Evolutionary conservation across 2,797 vertebrate species (phyloP), one percentile per base, ranked within the genome.

Genomic region (Bucorvus abyssinicus): DNA sequence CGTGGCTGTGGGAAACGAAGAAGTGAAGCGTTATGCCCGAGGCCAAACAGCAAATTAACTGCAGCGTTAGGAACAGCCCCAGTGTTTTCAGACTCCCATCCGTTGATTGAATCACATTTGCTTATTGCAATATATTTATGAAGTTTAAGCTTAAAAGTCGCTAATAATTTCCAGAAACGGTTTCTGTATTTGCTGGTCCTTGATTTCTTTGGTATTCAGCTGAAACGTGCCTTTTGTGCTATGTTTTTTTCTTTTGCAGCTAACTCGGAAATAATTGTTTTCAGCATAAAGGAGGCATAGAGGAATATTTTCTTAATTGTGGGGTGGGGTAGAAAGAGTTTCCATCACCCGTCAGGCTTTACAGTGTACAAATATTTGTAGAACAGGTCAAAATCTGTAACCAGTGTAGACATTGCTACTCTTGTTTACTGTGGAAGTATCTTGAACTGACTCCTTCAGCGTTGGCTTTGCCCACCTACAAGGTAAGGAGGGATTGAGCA

Each of bases 61-160:
- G 67, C 95, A 90, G 93, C 4, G 3, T 81, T 82, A 94, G 94
- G 91, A 95, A 82, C 89, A 89, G 74, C 79, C 81, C 75, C 87
- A 45, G 71, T n/a, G 89, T 76, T 90, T 89, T 93, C 84, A 79
- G 89, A 29, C 75, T 87, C 84, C 65, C 89, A 27, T 63, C 93
- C 19, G 16, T 86, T 56, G 91, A 82, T 29, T 69, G 83, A 94
- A 84, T 69, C 94, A 96, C 89, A 84, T 78, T 91, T 56, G 93
- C 95, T 96, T 96, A 76, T 89, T 96, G 95, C 94, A 97, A 95
- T 94, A 96, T 95, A 97, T 97, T 97, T 96, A 95, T 95, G 93
- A 96, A 95, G 84, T 94, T 95, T 93, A 95, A 92, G 96, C 96
- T 97, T 97, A 84, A 90, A 92, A 94, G 90, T 95, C 0, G 89